A percentile compares a stretch with the other conserved stretches of the same genome.
Conservation (phyloP, 2,797 vertebrate species). For the Enteromius fasciolatus region DNA sequence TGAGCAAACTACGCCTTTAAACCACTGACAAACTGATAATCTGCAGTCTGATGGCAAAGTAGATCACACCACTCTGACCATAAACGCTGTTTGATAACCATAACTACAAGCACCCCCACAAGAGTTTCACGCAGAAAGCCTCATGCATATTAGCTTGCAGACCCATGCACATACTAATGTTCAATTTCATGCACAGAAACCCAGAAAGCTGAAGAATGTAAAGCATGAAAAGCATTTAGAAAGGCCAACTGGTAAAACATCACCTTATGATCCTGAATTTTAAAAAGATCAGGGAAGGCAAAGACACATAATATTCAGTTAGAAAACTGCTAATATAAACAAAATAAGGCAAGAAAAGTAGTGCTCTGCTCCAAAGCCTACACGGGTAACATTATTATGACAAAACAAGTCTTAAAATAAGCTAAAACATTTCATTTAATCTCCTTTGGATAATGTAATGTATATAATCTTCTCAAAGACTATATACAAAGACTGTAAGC, state of each 20-base stretch:
- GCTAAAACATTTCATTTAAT: neutral
- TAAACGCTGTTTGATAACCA: constrained; percentile 1
- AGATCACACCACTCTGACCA: constrained; percentile 23
- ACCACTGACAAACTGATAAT: neutral
- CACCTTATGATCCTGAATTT: constrained; percentile 95
- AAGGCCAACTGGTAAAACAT: constrained; percentile 63
- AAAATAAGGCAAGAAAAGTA: neutral
- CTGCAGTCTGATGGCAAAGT: neutral
- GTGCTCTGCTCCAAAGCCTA: neutral
- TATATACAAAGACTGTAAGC: no score
- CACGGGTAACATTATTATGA: neutral
- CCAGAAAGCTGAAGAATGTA: constrained; percentile 42
- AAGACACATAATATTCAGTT: constrained; percentile 71
- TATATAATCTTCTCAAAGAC: neutral
- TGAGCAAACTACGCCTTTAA: neutral
- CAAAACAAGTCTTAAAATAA: neutral
- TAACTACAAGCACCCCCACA: constrained; percentile 1
- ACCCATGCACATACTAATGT: constrained; percentile 48
- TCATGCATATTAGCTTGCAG: constrained; percentile 33
- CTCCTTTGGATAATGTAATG: neutral
- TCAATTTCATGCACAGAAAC: constrained; percentile 31
- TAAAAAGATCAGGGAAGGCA: constrained; percentile 71
- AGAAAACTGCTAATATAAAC: constrained; percentile 28
- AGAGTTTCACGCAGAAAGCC: constrained; percentile 7
- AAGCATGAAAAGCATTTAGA: constrained; percentile 34